Percentiles rank a stretch among this genome's conserved stretches.
phyloP scores from a whole-genome alignment of 2,888 invertebrate genomes.

The Parnassius smintheus region DNA sequence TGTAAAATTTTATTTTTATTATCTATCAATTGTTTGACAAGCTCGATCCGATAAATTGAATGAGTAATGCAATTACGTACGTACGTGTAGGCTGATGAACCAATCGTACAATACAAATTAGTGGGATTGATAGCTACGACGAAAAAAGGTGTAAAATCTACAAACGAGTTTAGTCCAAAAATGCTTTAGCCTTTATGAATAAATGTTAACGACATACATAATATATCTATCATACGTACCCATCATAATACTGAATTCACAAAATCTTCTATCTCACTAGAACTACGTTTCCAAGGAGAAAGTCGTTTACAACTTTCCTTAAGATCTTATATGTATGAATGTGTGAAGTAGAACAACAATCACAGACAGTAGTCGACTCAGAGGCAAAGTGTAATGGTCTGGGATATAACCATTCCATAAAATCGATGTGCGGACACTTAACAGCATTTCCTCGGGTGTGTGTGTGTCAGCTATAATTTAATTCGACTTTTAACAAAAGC shows the following conservation, averaged over 20 bases:
- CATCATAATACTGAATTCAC: conserved; percentile 51
- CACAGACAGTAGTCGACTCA: conserved; percentile 11
- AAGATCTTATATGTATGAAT: conserved; percentile 54
- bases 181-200: conserved; percentile 5
- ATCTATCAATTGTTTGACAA: conserved; percentile 42
- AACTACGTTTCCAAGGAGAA: conserved; percentile 49
- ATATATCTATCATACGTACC: conserved; percentile 39
- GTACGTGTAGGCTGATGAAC: conserved; percentile 53
- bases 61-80: conserved; percentile 57
- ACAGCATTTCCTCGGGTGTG: conserved; percentile 8
- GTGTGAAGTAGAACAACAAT: conserved; percentile 52
- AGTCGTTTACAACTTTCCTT: conserved; percentile 55
- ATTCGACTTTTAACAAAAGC: conserved; percentile 23
- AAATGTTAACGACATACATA: conserved; percentile 41
- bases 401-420: conserved; percentile 13
- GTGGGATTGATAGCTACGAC: conserved; percentile 47
- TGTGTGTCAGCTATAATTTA: conserved; percentile 26
- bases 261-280: conserved; percentile 57
- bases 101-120: conserved; percentile 59
- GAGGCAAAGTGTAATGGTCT: conserved; percentile 14
- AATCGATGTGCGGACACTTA: conserved; percentile 18
- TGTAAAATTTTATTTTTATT: conserved; percentile 6
- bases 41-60: conserved; percentile 56
- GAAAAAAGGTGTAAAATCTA: conserved; percentile 7
- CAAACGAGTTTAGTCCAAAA: neutral